Percentiles rank a stretch among this genome's conserved stretches.
phyloP scores from a whole-genome alignment of 2,797 vertebrate genomes.

The Danio jaintianensis region DNA sequence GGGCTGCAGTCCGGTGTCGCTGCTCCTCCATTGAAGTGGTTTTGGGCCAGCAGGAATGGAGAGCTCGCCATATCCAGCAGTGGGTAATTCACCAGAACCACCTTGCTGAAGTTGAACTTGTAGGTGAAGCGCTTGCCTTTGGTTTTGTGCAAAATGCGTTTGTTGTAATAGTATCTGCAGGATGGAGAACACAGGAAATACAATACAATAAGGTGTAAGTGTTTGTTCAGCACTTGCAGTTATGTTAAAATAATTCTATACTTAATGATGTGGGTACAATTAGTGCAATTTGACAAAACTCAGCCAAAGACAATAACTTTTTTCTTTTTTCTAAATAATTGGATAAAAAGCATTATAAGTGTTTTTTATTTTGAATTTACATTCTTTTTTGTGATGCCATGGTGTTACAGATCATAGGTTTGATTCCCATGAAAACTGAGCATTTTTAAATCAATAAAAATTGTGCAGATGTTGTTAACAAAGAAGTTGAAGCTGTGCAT shows the following conservation, averaged over 20 bases:
- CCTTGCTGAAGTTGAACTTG: slow-evolving; percentile 97
- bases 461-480: no score
- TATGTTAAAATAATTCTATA: background rate
- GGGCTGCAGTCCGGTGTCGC: slow-evolving; percentile 85
- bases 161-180: slow-evolving; percentile 94
- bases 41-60: slow-evolving; percentile 87
- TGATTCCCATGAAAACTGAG: no score
- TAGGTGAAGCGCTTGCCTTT: slow-evolving; percentile 97
- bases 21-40: slow-evolving; percentile 84
- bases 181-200: slow-evolving; percentile 55
- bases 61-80: slow-evolving; percentile 90
- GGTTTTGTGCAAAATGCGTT: slow-evolving; percentile 94
- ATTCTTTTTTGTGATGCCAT: no score
- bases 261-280: no score
- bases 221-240: background rate
- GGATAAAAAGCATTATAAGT: no score
- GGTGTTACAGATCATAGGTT: no score
- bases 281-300: no score
- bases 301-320: no score
- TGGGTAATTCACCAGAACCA: slow-evolving; percentile 91
- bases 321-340: no score
- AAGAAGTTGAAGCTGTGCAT: no score
- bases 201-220: slow-evolving; percentile 54
- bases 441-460: no score
- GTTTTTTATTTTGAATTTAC: no score